These are phyloP conservation scores for Nibea albiflora DNA, from an alignment of 2,113 vertebrate genomes.

Conservation along the genomic window DNA sequence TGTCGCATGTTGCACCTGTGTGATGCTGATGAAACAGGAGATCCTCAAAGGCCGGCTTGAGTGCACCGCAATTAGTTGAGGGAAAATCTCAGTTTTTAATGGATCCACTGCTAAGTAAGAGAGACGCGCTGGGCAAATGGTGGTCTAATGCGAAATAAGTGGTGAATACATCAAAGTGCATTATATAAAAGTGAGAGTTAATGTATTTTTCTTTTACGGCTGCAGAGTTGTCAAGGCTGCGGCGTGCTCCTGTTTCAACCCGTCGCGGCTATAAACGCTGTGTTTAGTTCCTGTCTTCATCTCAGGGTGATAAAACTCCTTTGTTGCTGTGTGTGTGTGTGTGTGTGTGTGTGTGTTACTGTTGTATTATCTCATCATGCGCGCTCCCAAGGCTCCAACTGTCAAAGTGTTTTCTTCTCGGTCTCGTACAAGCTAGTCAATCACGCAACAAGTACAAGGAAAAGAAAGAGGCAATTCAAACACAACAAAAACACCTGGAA, in stretches of 20 bases:
- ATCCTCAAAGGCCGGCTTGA: slow-evolving; percentile 69
- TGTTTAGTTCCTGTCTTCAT: not conserved
- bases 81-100: slow-evolving; percentile 62
- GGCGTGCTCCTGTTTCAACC: slow-evolving; percentile 6
- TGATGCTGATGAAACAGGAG: slow-evolving; percentile 60
- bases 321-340: not conserved
- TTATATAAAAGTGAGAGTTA: slow-evolving; percentile 28
- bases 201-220: slow-evolving; percentile 32
- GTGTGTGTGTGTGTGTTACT: not conserved
- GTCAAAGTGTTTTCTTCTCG: not conserved
- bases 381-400: not conserved
- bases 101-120: slow-evolving; percentile 48
- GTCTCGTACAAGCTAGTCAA: not conserved
- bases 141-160: slow-evolving; percentile 40
- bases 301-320: not conserved
- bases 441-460: not conserved
- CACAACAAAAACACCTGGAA: not conserved
- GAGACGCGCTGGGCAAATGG: slow-evolving; percentile 39
- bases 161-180: slow-evolving; percentile 48
- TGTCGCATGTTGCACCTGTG: slow-evolving; percentile 59
- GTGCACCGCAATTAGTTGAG: slow-evolving; percentile 69
- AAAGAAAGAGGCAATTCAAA: slow-evolving; percentile 2
- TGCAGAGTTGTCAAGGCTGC: slow-evolving; percentile 1
- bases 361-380: not conserved
- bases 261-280: not conserved